phyloP scores from a whole-genome alignment of 1,140 invertebrate genomes.

The Daktulosphaira vitifoliae region DNA sequence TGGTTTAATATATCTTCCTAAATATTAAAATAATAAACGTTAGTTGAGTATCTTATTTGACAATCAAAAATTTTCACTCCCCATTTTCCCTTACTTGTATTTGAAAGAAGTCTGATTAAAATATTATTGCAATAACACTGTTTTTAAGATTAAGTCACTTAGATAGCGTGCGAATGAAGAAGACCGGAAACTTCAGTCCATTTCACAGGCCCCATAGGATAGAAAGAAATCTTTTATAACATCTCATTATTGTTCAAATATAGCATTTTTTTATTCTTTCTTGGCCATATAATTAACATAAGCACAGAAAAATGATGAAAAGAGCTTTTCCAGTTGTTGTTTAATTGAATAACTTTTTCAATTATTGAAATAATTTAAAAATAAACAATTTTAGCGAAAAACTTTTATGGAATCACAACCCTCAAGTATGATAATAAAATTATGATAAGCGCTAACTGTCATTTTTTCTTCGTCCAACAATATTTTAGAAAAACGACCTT shows the following conservation, averaged over 20 bases:
- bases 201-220: constrained; percentile 2
- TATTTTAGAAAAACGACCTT: too few relatives aligned
- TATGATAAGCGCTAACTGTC: too few relatives aligned
- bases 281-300: constrained; percentile 21
- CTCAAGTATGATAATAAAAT: too few relatives aligned
- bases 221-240: constrained; percentile 29
- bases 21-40: constrained; percentile 8
- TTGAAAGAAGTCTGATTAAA: constrained; percentile 24
- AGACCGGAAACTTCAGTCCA: constrained; percentile 19
- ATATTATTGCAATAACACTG: constrained; percentile 27
- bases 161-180: constrained; percentile 2
- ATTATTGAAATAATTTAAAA: constrained; percentile 29
- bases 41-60: constrained; percentile 2
- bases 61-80: constrained; percentile 16
- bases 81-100: background rate
- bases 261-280: constrained; percentile 13
- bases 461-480: too few relatives aligned
- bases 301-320: background rate
- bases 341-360: constrained; percentile 34
- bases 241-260: constrained; percentile 27
- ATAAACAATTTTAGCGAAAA: too few relatives aligned
- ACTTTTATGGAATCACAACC: too few relatives aligned
- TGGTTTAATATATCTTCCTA: background rate
- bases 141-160: constrained; percentile 28
- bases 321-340: constrained; percentile 3